Conservation (phyloP, 2,113 vertebrate species). For the Festucalex cinctus region DNA sequence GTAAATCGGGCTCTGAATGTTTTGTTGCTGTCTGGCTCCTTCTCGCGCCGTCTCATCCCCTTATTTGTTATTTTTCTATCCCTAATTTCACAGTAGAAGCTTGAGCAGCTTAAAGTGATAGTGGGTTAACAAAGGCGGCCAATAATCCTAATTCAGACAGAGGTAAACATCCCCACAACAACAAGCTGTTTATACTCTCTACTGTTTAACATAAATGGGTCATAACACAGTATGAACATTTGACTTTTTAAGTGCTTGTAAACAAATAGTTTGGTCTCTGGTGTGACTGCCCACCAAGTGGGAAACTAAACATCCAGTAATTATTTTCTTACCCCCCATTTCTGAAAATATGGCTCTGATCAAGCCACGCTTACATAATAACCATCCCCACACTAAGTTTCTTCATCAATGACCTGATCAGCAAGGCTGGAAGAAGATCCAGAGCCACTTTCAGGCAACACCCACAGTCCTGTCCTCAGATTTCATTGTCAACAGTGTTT, state of each 20-base stretch:
- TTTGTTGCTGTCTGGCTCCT: constrained; percentile 6
- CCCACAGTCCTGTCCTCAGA: too few relatives aligned
- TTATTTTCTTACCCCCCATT: too few relatives aligned
- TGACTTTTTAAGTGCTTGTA: not conserved
- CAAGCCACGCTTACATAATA: too few relatives aligned
- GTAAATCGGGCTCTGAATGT: not conserved
- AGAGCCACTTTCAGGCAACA: too few relatives aligned
- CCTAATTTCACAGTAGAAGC: constrained; percentile 42
- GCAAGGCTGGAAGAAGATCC: too few relatives aligned
- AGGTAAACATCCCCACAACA: constrained; percentile 35
- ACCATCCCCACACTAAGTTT: too few relatives aligned
- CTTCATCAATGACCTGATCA: too few relatives aligned
- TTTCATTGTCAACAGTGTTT: too few relatives aligned
- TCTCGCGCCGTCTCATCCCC: constrained; percentile 9
- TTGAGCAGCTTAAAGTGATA: constrained; percentile 47
- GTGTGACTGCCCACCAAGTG: too few relatives aligned
- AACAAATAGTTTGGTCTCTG: not conserved
- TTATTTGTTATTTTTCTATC: constrained; percentile 52
- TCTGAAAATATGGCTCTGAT: too few relatives aligned
- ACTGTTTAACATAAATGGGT: constrained; percentile 9
- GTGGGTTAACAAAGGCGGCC: constrained; percentile 41
- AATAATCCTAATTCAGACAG: constrained; percentile 53
- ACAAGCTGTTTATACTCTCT: constrained; percentile 45
- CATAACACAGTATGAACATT: not conserved
- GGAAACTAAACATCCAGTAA: too few relatives aligned